phyloP scores from a whole-genome alignment of 2,888 invertebrate species.

The Diaphora mendica region DNA sequence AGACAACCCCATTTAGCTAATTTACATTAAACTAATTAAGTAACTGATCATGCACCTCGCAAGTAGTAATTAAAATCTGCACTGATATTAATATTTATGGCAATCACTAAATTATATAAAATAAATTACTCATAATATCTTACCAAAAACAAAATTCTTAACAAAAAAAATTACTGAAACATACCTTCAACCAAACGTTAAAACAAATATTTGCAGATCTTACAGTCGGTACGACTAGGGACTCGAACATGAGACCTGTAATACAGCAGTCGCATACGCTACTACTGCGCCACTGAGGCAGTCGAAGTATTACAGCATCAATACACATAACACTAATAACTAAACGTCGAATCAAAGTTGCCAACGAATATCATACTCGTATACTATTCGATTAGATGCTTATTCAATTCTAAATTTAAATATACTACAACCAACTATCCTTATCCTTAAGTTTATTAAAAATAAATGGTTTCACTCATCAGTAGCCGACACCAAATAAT shows the following conservation, averaged over 20 bases:
- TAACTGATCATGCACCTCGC: background rate
- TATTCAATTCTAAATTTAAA: background rate
- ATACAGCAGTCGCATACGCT: no score
- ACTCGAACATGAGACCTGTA: no score
- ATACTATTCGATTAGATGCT: background rate
- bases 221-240: no score
- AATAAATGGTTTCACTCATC: background rate
- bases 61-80: background rate
- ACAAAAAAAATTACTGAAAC: background rate
- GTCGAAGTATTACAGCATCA: background rate
- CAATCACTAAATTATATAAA: background rate
- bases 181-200: background rate
- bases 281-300: no score
- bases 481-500: no score
- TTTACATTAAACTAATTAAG: background rate
- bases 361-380: background rate
- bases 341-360: background rate
- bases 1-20: background rate
- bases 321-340: background rate
- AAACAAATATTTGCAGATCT: background rate
- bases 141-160: background rate
- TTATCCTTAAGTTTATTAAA: background rate
- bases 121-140: background rate
- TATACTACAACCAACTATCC: background rate
- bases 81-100: background rate